Evolutionary conservation across 2,113 vertebrate genomes (phyloP).

Genomic region (Nettapus auritus): DNA sequence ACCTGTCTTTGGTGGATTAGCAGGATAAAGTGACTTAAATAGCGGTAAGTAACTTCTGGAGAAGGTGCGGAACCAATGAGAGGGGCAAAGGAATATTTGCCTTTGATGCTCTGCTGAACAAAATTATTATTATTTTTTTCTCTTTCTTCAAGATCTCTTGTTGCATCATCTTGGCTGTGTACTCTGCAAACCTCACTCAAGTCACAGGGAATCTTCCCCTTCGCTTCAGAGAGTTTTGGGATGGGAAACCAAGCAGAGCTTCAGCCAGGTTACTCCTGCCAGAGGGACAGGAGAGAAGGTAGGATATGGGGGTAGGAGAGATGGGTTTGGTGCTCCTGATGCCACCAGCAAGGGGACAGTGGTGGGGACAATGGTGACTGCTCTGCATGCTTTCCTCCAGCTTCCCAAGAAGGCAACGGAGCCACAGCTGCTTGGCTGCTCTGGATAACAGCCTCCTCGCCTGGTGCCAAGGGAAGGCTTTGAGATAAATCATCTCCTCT

Average conservation of each 20-base stretch:
- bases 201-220: background rate
- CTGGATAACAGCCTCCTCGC: background rate
- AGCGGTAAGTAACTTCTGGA: background rate
- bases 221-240: background rate
- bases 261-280: background rate
- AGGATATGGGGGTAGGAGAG: background rate
- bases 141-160: background rate
- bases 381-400: background rate
- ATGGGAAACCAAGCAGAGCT: background rate
- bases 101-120: background rate
- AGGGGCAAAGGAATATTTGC: background rate
- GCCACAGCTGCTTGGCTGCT: background rate
- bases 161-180: background rate
- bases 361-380: background rate
- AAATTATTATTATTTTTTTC: background rate
- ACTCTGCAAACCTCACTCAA: background rate
- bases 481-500: background rate
- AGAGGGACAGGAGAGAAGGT: background rate
- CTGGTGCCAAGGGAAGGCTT: background rate
- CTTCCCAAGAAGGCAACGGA: background rate
- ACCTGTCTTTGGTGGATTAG: constrained; percentile 35
- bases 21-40: constrained; percentile 43
- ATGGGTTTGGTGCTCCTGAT: background rate
- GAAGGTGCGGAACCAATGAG: background rate
- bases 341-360: background rate